phyloP scores from a whole-genome alignment of 2,113 vertebrate species.

The Etia nguti region DNA sequence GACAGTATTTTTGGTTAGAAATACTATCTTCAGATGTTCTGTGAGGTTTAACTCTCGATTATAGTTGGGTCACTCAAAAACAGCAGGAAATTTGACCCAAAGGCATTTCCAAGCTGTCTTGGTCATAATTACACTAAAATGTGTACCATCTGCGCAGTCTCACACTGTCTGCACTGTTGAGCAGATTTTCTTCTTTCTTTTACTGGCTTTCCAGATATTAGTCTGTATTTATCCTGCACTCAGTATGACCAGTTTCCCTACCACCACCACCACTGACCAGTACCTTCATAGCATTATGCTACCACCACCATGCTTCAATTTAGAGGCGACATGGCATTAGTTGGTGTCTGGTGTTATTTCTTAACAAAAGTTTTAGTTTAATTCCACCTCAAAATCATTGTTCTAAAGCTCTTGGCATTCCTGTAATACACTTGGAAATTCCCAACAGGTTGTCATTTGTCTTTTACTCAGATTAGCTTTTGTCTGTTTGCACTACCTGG shows the following conservation, averaged over 20 bases:
- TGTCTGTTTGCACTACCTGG: background rate
- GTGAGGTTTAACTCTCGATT: background rate
- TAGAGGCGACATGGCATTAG: background rate
- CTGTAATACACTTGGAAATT: background rate
- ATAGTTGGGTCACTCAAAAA: background rate
- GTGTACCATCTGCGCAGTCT: background rate
- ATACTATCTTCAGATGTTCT: background rate
- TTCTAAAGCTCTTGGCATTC: background rate
- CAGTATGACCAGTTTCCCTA: background rate
- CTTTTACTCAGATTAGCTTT: background rate
- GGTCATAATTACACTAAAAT: background rate
- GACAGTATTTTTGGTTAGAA: background rate
- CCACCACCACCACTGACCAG: background rate
- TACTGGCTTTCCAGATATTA: background rate
- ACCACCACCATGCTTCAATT: background rate
- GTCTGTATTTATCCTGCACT: background rate
- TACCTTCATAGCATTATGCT: background rate
- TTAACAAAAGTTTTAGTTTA: background rate
- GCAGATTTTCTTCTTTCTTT: background rate
- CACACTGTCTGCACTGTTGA: background rate
- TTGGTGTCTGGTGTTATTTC: background rate
- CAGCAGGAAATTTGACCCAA: background rate
- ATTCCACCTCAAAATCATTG: background rate
- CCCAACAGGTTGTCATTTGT: background rate
- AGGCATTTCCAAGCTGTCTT: background rate